phyloP scores from a whole-genome alignment of 2,797 vertebrate genomes.

The Chaetodon trifasciatus region DNA sequence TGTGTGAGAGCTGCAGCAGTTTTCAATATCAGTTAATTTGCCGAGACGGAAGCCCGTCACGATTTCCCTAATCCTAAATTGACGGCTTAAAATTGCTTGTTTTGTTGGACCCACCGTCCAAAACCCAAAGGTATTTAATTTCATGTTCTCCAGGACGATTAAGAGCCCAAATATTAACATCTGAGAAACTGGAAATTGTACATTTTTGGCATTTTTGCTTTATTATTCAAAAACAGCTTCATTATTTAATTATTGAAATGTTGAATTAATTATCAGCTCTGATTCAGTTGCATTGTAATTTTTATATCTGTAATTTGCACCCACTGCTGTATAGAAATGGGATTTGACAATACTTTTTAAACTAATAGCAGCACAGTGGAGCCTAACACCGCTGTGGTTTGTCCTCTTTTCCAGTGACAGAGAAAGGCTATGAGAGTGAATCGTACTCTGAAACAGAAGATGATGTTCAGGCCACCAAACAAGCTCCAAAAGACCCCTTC shows the following conservation, averaged over 20 bases:
- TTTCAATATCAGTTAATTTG: not conserved
- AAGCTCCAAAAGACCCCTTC: constrained; percentile 43
- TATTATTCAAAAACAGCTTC: no score
- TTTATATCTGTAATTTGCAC: not conserved
- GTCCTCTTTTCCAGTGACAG: constrained; percentile 87
- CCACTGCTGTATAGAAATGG: not conserved
- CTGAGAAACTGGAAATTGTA: not conserved
- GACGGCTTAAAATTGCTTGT: not conserved
- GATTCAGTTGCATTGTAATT: not conserved
- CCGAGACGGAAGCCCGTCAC: no score
- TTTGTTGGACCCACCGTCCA: not conserved
- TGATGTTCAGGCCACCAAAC: constrained; percentile 76
- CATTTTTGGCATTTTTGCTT: no score
- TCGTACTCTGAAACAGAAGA: constrained; percentile 94
- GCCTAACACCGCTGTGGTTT: not conserved
- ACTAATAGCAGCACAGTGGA: not conserved
- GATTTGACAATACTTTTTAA: not conserved
- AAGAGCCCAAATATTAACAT: not conserved
- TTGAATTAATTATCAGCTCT: no score
- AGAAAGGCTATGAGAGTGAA: constrained; percentile 93
- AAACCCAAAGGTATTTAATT: not conserved
- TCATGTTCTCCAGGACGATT: not conserved
- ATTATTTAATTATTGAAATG: no score
- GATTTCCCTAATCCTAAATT: not conserved
- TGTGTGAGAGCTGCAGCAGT: no score